Percentiles rank a stretch among this genome's conserved stretches.
Evolutionary conservation across 2,888 invertebrate species (phyloP).

Genomic region (Nephrotoma appendiculata): DNA sequence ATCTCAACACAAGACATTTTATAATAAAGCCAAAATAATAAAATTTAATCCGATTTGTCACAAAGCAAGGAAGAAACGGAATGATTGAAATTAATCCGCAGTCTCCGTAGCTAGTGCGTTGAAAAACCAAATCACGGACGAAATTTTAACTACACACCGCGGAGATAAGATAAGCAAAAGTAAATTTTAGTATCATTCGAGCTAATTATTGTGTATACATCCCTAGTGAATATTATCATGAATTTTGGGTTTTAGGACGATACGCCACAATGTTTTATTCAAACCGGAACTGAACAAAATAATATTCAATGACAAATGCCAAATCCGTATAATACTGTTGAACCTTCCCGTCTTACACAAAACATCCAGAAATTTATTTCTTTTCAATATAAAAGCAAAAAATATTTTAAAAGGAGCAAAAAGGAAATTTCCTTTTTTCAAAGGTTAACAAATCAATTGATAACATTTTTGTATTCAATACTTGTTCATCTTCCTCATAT

Average conservation of each 20-base stretch:
- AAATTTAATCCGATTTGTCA: background rate
- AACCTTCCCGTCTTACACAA: background rate
- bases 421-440: background rate
- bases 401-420: background rate
- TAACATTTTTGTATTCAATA: background rate
- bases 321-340: background rate
- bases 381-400: background rate
- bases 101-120: background rate
- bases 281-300: background rate
- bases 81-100: background rate
- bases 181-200: background rate
- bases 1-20: background rate
- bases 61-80: background rate
- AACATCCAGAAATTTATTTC: background rate
- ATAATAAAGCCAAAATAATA: background rate
- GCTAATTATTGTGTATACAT: background rate
- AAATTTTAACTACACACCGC: background rate
- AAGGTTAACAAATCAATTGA: background rate
- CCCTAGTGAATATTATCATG: background rate
- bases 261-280: background rate
- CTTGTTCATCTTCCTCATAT: background rate
- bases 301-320: background rate
- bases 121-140: background rate
- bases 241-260: background rate
- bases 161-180: background rate